Percentiles rank a stretch among this genome's conserved stretches.
Evolutionary conservation across 2,888 invertebrate genomes (phyloP).

Genomic region (Magallana nippona): DNA sequence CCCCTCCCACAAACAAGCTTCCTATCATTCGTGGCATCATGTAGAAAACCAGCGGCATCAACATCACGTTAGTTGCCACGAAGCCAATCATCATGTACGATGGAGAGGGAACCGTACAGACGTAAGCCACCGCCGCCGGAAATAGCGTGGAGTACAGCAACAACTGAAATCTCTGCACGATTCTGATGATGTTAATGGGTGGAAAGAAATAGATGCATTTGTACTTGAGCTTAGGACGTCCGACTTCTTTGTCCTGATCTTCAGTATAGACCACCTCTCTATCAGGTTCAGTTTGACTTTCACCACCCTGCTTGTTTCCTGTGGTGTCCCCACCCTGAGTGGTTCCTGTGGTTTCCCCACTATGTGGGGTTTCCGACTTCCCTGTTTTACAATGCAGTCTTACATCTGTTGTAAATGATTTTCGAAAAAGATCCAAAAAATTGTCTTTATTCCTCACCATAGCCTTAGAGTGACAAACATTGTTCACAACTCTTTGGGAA

Average conservation of each 20-base stretch:
- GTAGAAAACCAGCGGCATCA: neutral
- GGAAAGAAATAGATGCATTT: slow-evolving; percentile 15
- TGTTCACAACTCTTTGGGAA: neutral
- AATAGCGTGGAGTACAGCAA: neutral
- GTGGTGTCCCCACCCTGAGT: neutral
- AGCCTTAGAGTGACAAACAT: neutral
- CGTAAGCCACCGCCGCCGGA: neutral
- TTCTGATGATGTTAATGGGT: neutral
- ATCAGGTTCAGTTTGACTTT: neutral
- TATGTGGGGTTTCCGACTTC: neutral
- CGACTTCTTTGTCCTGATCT: neutral
- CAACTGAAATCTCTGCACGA: neutral
- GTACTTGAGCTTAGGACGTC: slow-evolving; percentile 5
- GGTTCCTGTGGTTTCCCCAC: neutral
- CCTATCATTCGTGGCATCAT: slow-evolving; percentile 1
- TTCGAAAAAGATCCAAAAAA: neutral
- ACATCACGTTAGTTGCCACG: neutral
- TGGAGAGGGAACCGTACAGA: neutral
- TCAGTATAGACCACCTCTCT: neutral
- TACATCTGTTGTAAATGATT: neutral
- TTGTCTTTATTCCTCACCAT: neutral
- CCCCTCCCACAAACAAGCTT: neutral
- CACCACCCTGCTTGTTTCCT: neutral
- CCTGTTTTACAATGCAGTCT: neutral
- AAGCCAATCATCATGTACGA: neutral